Evolutionary conservation across 2,797 vertebrate genomes (phyloP), one percentile per base, ranked within the genome.

Genomic region (Galagoides demidoff): DNA sequence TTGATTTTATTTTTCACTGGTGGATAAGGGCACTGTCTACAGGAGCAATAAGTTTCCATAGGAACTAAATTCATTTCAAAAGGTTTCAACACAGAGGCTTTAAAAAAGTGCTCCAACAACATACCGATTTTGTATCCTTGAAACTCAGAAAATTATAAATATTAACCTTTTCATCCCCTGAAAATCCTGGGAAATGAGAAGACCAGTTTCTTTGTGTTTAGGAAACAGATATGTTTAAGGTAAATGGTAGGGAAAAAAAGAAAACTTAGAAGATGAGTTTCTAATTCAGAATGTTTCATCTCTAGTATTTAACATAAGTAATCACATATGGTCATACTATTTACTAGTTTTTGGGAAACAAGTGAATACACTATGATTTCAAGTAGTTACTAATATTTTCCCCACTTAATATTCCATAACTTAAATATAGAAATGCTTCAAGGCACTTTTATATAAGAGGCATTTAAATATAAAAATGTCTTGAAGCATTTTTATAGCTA

Each of bases 21-120:
- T 94, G 57, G 68, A 71, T 66, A 94, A 96, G 61, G 79, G 76
- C 55, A 87, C 76, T n/a, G 86, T 83, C 76, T 95, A 87, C 7
- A 90, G 57, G 61, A 76, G 52, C 27, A 34, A 7, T 78, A 90
- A 95, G 77, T 95, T 97, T 96, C 94, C 87, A 96, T 1, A 97
- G 94, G 95, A 97, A 96, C 79, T 94, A 89, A 96, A 94, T 89
- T 90, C 83, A 95, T 68, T 85, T 92, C 70, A 92, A 81, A 81
- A 34, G 78, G n/a, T 70, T 73, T 90, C 79, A 85, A 88, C 43
- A 71, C 8, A n/a, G 92, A 93, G 23, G 78, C 14, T 63, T 83
- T 59, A 34, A 78, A 87, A 81, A 93, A 92, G 25, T 22, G 22
- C 52, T 73, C 74, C 52, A 70, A 84, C 70, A 85, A 92, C 16